phyloP scores from a whole-genome alignment of 2,113 vertebrate species.

The Mustelus asterias region DNA sequence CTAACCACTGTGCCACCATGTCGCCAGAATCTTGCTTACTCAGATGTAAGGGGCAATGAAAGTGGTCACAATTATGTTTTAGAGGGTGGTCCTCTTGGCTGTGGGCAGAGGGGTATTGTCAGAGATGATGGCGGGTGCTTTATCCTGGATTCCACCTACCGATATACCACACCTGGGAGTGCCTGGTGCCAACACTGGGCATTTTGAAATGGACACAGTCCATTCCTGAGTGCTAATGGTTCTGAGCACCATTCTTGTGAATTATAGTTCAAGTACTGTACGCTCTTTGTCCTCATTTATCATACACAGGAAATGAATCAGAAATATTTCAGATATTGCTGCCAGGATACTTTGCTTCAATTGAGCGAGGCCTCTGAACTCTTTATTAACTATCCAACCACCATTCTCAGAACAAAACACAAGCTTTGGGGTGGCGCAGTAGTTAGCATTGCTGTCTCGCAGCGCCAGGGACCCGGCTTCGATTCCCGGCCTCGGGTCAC shows the following conservation, averaged over 20 bases:
- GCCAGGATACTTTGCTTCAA: not conserved
- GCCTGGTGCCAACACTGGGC: not conserved
- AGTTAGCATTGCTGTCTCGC: too few relatives aligned
- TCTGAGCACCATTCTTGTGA: not conserved
- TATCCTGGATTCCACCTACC: not conserved
- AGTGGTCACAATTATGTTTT: not conserved
- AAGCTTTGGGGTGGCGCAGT: too few relatives aligned
- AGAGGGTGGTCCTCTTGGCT: not conserved
- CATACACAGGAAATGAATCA: not conserved
- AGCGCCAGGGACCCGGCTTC: too few relatives aligned
- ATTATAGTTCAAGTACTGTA: not conserved
- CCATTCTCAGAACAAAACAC: not conserved
- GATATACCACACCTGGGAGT: not conserved
- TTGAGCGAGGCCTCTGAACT: not conserved
- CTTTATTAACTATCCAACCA: not conserved
- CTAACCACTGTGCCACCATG: too few relatives aligned
- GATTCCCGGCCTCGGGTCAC: too few relatives aligned
- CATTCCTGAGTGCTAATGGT: not conserved
- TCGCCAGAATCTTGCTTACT: not conserved
- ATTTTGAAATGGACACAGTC: not conserved
- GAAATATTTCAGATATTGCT: not conserved
- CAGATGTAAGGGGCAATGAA: not conserved
- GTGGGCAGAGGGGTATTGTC: not conserved
- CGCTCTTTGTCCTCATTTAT: not conserved
- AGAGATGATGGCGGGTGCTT: too few relatives aligned